Evolutionary conservation across 2,797 vertebrate species (phyloP).

Genomic region (Leptodactylus fallax): DNA sequence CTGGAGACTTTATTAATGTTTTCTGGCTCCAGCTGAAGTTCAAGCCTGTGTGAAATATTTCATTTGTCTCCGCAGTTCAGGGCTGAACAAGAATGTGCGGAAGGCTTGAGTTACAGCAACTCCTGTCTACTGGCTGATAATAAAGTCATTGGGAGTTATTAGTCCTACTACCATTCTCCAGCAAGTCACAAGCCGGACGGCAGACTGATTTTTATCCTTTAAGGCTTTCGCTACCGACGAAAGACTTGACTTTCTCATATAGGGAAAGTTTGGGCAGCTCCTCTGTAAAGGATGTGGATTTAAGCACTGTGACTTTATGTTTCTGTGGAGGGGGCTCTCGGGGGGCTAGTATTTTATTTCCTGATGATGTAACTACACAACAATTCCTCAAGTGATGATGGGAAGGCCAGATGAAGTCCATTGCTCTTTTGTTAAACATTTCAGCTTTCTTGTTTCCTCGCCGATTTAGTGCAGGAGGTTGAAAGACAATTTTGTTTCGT

Average conservation of each 20-base stretch:
- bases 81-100: constrained; percentile 70
- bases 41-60: constrained; percentile 73
- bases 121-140: constrained; percentile 73
- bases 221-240: background rate
- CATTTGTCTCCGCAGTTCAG: constrained; percentile 68
- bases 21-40: constrained; percentile 64
- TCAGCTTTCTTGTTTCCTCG: constrained; percentile 60
- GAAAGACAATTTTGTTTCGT: background rate
- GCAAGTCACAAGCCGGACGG: constrained; percentile 2
- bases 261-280: constrained; percentile 37
- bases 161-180: background rate
- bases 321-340: constrained; percentile 73
- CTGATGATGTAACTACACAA: constrained; percentile 85
- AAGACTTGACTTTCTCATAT: background rate
- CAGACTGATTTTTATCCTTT: constrained; percentile 9
- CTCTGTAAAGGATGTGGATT: constrained; percentile 52
- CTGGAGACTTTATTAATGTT: constrained; percentile 64
- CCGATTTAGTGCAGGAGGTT: background rate
- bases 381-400: constrained; percentile 83
- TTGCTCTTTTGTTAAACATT: constrained; percentile 66
- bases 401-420: constrained; percentile 82
- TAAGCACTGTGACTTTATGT: constrained; percentile 66
- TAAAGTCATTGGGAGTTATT: constrained; percentile 62
- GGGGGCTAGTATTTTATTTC: constrained; percentile 81
- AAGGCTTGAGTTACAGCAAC: constrained; percentile 71